phyloP scores from a whole-genome alignment of 2,888 invertebrate species.

The Trachelus iudaicus region DNA sequence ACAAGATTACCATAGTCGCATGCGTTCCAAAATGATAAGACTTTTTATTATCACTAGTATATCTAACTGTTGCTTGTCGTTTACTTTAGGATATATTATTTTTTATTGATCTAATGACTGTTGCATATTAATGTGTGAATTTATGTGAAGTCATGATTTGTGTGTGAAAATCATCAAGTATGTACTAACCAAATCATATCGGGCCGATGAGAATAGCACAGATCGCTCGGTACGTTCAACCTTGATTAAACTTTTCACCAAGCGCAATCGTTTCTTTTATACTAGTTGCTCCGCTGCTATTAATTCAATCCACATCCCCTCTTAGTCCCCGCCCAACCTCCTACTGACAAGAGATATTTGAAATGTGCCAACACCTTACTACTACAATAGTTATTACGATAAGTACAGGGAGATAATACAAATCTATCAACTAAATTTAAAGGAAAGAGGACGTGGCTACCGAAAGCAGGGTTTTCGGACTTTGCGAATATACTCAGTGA shows the following conservation, averaged over 20 bases:
- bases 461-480: background rate
- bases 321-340: conserved; percentile 9
- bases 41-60: background rate
- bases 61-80: background rate
- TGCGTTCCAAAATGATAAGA: background rate
- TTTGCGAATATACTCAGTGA: background rate
- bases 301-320: conserved; percentile 34
- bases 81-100: background rate
- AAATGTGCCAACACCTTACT: background rate
- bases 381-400: background rate
- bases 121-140: background rate
- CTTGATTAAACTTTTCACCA: conserved; percentile 51
- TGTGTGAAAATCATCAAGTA: background rate
- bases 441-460: background rate
- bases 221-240: conserved; percentile 30
- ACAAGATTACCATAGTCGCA: background rate
- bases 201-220: conserved; percentile 20
- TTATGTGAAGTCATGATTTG: background rate
- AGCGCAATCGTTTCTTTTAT: conserved; percentile 40
- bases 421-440: background rate
- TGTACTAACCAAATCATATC: conserved; percentile 48
- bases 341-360: background rate
- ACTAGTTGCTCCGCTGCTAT: conserved; percentile 19
- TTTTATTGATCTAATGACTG: background rate
- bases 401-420: background rate